Conservation (phyloP, 2,113 vertebrate species). For the Corythornis vintsioides region DNA sequence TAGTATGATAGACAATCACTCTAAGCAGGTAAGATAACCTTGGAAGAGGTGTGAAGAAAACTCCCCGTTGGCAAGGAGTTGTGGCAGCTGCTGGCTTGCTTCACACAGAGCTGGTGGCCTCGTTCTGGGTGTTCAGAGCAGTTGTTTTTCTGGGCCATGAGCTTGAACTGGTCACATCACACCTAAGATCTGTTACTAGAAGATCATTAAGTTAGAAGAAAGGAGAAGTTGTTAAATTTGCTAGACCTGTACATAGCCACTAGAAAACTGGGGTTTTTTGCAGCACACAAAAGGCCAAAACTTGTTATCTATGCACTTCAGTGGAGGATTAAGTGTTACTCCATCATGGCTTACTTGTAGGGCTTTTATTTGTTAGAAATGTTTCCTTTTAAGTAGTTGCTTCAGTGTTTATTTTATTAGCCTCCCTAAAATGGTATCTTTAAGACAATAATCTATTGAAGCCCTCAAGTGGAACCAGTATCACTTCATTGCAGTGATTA, state of each 20-base stretch:
- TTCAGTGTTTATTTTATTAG: background rate
- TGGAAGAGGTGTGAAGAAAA: background rate
- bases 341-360: background rate
- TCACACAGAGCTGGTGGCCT: background rate
- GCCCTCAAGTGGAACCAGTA: background rate
- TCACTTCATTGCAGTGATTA: background rate
- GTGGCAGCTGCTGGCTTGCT: background rate
- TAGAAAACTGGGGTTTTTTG: background rate
- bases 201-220: background rate
- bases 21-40: constrained; percentile 87
- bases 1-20: constrained; percentile 98
- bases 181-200: background rate
- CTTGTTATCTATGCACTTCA: background rate
- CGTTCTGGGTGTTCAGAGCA: background rate
- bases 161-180: background rate
- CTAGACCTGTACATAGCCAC: background rate
- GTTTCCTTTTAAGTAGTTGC: background rate
- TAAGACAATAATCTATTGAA: background rate
- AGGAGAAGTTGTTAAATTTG: background rate
- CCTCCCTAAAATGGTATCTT: background rate
- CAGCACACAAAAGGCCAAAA: background rate
- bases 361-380: background rate
- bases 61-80: background rate
- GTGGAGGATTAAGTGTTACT: background rate
- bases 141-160: rapidly evolving